Evolutionary conservation across 2,888 invertebrate genomes (phyloP).

Genomic region (Mythimna albipuncta): DNA sequence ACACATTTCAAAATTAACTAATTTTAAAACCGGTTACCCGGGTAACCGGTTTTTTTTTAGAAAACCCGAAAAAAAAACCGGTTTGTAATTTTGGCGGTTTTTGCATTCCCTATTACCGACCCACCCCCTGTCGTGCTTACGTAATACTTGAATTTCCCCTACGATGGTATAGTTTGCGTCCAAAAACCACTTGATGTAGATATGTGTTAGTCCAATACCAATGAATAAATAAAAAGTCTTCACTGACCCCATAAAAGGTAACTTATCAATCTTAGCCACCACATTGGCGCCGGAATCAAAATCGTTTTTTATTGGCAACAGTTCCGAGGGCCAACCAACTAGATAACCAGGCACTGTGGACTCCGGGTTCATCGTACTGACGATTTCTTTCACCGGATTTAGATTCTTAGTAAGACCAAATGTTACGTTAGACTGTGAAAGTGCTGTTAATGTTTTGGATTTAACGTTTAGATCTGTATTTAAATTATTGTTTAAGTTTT

Average conservation of each 20-base stretch:
- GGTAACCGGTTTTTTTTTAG: no score
- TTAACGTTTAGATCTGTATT: slow-evolving; percentile 16
- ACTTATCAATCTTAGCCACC: slow-evolving; percentile 78
- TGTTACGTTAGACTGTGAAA: slow-evolving; percentile 31
- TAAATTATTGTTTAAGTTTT: slow-evolving; percentile 57
- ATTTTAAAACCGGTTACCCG: no score
- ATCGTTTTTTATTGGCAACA: slow-evolving; percentile 56
- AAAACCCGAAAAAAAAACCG: no score
- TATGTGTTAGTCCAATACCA: neutral
- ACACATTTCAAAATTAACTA: no score
- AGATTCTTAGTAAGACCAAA: slow-evolving; percentile 74
- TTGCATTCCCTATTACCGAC: no score
- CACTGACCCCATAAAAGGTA: slow-evolving; percentile 86
- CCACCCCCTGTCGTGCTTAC: no score
- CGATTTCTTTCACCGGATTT: slow-evolving; percentile 41
- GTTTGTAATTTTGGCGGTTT: no score
- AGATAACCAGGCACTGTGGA: slow-evolving; percentile 15
- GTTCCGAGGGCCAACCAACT: slow-evolving; percentile 68
- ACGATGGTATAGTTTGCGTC: neutral
- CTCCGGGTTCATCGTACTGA: neutral
- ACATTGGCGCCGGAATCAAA: slow-evolving; percentile 74
- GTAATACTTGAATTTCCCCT: no score
- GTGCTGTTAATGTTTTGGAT: slow-evolving; percentile 24
- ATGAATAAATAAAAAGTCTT: neutral
- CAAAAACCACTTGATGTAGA: no score